phyloP scores from a whole-genome alignment of 2,888 invertebrate genomes.

The Sturmia bella region DNA sequence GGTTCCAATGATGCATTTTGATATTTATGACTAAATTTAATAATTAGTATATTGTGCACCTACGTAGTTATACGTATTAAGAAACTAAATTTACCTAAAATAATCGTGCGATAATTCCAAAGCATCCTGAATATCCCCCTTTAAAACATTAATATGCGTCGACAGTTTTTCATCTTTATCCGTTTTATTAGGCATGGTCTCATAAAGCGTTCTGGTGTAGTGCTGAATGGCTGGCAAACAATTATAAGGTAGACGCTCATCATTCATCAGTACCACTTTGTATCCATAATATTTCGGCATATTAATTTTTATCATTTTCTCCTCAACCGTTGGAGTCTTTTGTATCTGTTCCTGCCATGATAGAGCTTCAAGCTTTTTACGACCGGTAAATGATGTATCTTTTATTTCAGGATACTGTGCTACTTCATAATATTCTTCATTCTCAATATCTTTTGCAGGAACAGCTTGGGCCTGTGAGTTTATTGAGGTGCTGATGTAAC shows the following conservation, averaged over 20 bases:
- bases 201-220: slow-evolving; percentile 90
- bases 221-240: slow-evolving; percentile 87
- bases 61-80: too few relatives aligned
- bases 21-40: slow-evolving; percentile 73
- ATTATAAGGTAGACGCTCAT: slow-evolving; percentile 86
- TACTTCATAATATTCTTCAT: slow-evolving; percentile 73
- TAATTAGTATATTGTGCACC: background rate
- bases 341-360: slow-evolving; percentile 85
- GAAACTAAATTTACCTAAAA: slow-evolving; percentile 72
- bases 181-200: slow-evolving; percentile 81
- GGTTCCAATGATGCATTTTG: slow-evolving; percentile 64
- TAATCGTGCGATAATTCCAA: slow-evolving; percentile 76
- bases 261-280: slow-evolving; percentile 85
- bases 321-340: slow-evolving; percentile 88
- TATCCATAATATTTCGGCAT: slow-evolving; percentile 92
- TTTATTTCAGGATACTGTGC: slow-evolving; percentile 77
- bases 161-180: slow-evolving; percentile 25
- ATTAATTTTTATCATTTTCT: slow-evolving; percentile 91
- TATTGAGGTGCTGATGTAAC: slow-evolving; percentile 27
- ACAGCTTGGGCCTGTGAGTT: slow-evolving; percentile 6
- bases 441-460: slow-evolving; percentile 33
- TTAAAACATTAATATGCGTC: slow-evolving; percentile 71
- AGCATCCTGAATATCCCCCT: slow-evolving; percentile 76
- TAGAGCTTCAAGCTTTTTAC: slow-evolving; percentile 82
- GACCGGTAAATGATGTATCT: slow-evolving; percentile 84